Evolutionary conservation across 2,888 invertebrate species (phyloP), one percentile per base, ranked within the genome.

Genomic region (Amiota communis): DNA sequence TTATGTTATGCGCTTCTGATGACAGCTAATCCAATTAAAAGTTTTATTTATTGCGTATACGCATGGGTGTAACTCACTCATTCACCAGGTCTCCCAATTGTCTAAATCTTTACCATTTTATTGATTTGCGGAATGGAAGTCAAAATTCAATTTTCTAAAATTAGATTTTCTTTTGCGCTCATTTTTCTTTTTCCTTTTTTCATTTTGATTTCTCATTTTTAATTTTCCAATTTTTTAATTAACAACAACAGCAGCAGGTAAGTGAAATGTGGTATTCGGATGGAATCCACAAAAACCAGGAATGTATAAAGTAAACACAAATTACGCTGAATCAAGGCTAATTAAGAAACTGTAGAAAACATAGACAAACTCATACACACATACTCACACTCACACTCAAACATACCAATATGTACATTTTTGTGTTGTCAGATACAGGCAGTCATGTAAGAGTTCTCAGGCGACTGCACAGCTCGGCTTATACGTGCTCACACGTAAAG

Each of bases 11-110:
- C 78, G 76, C 75, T 77, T 75, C 80, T 79, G 81, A 82, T 79
- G 80, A 83, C 79, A 86, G 82, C 82, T 86, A 87, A 87, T 87
- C 87, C 86, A 87, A 87, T 87, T 87, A 87, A 85, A 87, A 86
- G 80, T 87, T 86, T 85, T 85, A 85, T 85, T 83, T 84, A 81
- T 81, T 80, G 79, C 83, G 80, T 82, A 80, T 80, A 78, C 80
- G 79, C 78, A 70, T 73, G 49, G 59, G 61, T 75, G 57, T 69
- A 46, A 75, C 67, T 53, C 49, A 47, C 15, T 17, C 15, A 17
- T 49, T 53, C 53, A 59, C 69, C 59, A 36, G 17, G 17, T 48
- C 59, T 3, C 20, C 1, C 13, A 51, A 46, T 36, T 36, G 36
- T 36, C 4, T 36, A 23, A 23, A 0, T 51, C 12, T 51, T 3